Evolutionary conservation across 2,797 vertebrate species (phyloP).

Genomic region (Setipinna tenuifilis): DNA sequence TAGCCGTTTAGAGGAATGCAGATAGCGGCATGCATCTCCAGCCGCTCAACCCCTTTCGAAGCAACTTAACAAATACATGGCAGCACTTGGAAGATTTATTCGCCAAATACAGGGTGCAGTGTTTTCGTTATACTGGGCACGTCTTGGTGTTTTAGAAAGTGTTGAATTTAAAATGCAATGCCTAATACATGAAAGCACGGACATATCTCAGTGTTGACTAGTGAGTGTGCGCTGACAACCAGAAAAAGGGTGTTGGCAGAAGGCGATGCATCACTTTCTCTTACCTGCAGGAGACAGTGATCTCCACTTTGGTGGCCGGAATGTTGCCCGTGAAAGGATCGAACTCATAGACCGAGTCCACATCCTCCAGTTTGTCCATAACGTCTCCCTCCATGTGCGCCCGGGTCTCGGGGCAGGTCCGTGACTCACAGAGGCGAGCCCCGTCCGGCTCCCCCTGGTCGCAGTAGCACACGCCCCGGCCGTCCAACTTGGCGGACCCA

Average conservation of each 20-base stretch:
- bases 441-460: constrained; percentile 52
- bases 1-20: constrained; percentile 19
- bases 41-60: constrained; percentile 13
- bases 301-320: constrained; percentile 93
- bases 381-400: constrained; percentile 81
- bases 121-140: neutral
- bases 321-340: constrained; percentile 89
- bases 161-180: neutral
- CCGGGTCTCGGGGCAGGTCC: constrained; percentile 69
- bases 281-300: constrained; percentile 97
- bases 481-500: constrained; percentile 32
- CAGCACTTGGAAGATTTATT: neutral
- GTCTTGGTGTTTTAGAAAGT: neutral
- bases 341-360: constrained; percentile 88
- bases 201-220: neutral
- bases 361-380: constrained; percentile 87
- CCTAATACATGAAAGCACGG: neutral
- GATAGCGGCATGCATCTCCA: constrained; percentile 18
- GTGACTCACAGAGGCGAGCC: constrained; percentile 71
- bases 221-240: neutral
- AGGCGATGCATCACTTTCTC: constrained; percentile 44
- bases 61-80: neutral
- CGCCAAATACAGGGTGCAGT: neutral
- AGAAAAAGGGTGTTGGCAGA: constrained; percentile 15
- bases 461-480: constrained; percentile 59